These are phyloP conservation scores for Procambarus virginalis DNA, from an alignment of 1,140 invertebrate genomes.

Conservation along the genomic window DNA sequence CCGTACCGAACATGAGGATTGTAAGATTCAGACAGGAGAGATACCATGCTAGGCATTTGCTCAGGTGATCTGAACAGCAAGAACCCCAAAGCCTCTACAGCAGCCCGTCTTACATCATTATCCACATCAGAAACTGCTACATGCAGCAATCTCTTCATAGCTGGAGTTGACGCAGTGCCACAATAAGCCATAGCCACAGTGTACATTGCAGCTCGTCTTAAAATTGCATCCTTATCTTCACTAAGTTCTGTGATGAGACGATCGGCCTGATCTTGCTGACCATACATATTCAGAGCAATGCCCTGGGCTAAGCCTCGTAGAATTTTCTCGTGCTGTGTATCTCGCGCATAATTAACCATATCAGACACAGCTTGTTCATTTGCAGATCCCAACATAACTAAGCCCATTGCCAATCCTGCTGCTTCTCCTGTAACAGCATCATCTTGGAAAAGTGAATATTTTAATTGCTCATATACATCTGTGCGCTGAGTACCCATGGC, in stretches of 20 bases:
- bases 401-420: conserved; percentile 97
- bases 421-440: conserved; percentile 99
- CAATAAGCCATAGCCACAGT: conserved; percentile 99
- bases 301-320: conserved; percentile 80
- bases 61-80: conserved; percentile 95
- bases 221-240: conserved; percentile 77
- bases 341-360: conserved; percentile 93
- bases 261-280: conserved; percentile 96
- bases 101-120: conserved; percentile 97
- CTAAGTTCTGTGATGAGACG: conserved; percentile 91
- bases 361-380: conserved; percentile 92
- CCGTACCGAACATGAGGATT: conserved; percentile 99
- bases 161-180: conserved; percentile 93
- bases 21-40: conserved; percentile 96
- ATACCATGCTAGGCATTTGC: conserved; percentile 97
- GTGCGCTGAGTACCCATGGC: conserved; percentile 97
- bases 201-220: conserved; percentile 92
- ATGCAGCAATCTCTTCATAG: conserved; percentile 94
- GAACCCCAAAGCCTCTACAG: conserved; percentile 97
- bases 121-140: conserved; percentile 99
- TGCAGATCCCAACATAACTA: conserved; percentile 97
- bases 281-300: conserved; percentile 97
- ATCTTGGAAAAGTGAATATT: conserved; percentile 98
- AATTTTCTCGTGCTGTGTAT: conserved; percentile 99
- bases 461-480: conserved; percentile 96